Evolutionary conservation across 2,888 invertebrate genomes (phyloP).

Genomic region (Dynastes hyllus): DNA sequence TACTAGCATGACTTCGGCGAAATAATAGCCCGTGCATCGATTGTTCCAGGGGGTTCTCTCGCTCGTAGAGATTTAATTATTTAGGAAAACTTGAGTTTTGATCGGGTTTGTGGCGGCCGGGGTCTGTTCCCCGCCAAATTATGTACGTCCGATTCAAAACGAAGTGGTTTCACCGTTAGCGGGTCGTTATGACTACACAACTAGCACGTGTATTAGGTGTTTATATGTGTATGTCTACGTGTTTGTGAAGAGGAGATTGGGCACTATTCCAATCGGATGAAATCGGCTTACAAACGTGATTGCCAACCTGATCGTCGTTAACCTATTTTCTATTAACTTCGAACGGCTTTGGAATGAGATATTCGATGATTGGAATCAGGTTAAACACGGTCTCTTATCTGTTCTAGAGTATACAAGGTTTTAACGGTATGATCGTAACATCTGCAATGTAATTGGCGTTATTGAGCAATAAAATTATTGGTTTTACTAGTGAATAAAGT

Average conservation of each 20-base stretch:
- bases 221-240: background rate
- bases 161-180: constrained; percentile 22
- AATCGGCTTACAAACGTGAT: constrained; percentile 10
- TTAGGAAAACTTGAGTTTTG: constrained; percentile 31
- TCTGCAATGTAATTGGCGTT: too few relatives aligned
- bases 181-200: constrained; percentile 8
- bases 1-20: too few relatives aligned
- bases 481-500: too few relatives aligned
- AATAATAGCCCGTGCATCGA: background rate
- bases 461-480: too few relatives aligned
- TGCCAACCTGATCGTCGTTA: constrained; percentile 12
- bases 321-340: constrained; percentile 23
- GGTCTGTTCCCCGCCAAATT: background rate
- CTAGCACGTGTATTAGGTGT: background rate
- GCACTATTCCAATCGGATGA: constrained; percentile 15
- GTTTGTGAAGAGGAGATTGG: background rate
- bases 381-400: too few relatives aligned
- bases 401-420: too few relatives aligned
- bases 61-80: constrained; percentile 34
- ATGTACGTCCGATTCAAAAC: background rate
- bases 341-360: constrained; percentile 4
- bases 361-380: background rate
- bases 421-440: too few relatives aligned
- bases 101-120: too few relatives aligned
- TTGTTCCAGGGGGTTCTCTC: constrained; percentile 12